phyloP scores from a whole-genome alignment of 30 jellyfish, hydroid and myxozoan genomes.

The Pelagia noctiluca region DNA sequence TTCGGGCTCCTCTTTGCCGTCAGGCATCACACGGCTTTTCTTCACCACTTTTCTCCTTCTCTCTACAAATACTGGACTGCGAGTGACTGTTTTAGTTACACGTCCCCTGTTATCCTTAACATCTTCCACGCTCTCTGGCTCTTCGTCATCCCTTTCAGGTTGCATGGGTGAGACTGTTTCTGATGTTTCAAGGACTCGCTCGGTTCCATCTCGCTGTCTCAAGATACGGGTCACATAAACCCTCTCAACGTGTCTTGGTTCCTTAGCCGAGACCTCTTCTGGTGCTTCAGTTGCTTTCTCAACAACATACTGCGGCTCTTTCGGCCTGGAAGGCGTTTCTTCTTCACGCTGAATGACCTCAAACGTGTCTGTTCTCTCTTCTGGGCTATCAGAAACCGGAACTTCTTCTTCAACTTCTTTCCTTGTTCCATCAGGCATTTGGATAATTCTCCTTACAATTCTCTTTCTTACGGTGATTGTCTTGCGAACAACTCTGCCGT shows the following conservation, averaged over 20 bases:
- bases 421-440: not conserved
- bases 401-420: not conserved
- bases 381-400: not conserved
- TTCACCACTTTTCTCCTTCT: slow-evolving; percentile 34
- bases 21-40: slow-evolving; percentile 54
- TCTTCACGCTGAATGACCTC: not conserved
- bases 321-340: not conserved
- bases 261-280: not conserved
- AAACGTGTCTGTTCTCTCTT: not conserved
- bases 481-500: not conserved
- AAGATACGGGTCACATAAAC: slow-evolving; percentile 58
- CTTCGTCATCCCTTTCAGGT: slow-evolving; percentile 54
- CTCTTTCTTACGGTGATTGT: not conserved
- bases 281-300: slow-evolving; percentile 19
- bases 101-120: slow-evolving; percentile 37
- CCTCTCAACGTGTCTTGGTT: slow-evolving; percentile 70
- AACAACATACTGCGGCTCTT: slow-evolving; percentile 2
- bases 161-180: slow-evolving; percentile 76
- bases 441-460: not conserved
- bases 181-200: slow-evolving; percentile 66
- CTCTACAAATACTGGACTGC: slow-evolving; percentile 54
- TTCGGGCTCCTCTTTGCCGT: slow-evolving; percentile 54
- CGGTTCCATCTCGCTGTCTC: slow-evolving; percentile 79
- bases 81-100: slow-evolving; percentile 23
- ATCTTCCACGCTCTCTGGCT: slow-evolving; percentile 25